phyloP scores from a whole-genome alignment of 2,888 invertebrate genomes.

The Pristionchus japonicus region DNA sequence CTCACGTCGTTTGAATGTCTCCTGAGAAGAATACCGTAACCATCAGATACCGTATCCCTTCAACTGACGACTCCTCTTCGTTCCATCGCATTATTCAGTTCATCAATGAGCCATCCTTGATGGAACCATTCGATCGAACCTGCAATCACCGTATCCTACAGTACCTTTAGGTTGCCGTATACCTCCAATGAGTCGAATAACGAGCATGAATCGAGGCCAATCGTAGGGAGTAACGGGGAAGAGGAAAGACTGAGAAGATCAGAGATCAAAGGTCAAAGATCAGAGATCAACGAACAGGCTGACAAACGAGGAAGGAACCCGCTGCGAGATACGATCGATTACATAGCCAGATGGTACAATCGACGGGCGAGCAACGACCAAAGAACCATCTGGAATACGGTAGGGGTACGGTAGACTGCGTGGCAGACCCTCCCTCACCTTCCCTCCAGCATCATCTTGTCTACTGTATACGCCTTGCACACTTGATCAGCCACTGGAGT shows the following conservation, averaged over 20 bases:
- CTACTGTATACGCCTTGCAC: background rate
- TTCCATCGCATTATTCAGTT: constrained; percentile 14
- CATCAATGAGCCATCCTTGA: constrained; percentile 25
- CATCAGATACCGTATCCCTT: background rate
- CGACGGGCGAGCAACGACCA: constrained; percentile 30
- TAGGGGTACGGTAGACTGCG: background rate
- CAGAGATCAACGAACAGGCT: constrained; percentile 8
- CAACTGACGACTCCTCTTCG: background rate
- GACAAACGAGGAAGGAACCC: constrained; percentile 39
- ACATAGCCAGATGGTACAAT: constrained; percentile 37
- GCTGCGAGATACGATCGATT: constrained; percentile 35
- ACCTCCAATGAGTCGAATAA: constrained; percentile 31
- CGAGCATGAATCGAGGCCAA: constrained; percentile 37
- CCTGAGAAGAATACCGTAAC: background rate
- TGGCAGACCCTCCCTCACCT: constrained; percentile 13
- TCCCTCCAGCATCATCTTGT: constrained; percentile 24
- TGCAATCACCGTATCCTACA: background rate
- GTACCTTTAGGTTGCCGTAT: background rate
- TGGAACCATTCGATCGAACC: constrained; percentile 27
- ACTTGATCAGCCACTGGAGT: background rate
- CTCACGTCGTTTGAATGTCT: constrained; percentile 1
- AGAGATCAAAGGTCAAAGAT: background rate
- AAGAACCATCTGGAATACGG: constrained; percentile 43
- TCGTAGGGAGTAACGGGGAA: background rate
- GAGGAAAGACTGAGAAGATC: constrained; percentile 32